Base-by-base conservation (phyloP, 2,113 vertebrate species). In the Naja naja region DNA sequence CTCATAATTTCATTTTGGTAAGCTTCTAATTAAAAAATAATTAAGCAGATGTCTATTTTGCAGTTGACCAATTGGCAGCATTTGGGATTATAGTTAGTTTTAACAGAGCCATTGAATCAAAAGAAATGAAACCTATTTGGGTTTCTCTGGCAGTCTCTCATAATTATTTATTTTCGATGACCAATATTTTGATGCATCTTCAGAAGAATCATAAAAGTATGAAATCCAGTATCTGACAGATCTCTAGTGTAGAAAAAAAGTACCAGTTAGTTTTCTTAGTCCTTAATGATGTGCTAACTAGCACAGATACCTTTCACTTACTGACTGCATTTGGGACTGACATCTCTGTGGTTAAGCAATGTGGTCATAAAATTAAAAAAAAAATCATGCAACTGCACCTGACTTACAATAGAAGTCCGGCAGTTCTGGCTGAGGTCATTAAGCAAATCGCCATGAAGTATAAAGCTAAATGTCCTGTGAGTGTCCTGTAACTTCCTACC, bases 131-230 rank as follows among this genome's bases (percentile, higher is more conserved):
- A 55, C 49, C 34, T 88, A 54, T 74, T 81, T 53, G 9, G 30
- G 49, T 81, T 54, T 81, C 34, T 69, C 27, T 49, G 43, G 27
- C 30, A 64, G n/a, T 20, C 18, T 34, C 49, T 34, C 56, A 89
- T 92, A 74, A 92, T 89, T 81, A 92, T 92, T 74, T 92, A 92
- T 92, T 88, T 53, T 39, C 47, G 20, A 27, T 23, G 22, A 22
- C 9, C 34, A 45, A 45, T 85, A 54, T 85, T 39, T n/a, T 43
- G 22, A 27, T 53, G 86, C n/a, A 43, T 88, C 23, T 74, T 25
- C 34, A 23, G 22, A 54, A 92, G 25, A 88, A 30, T 3, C 5
- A 22, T n/a, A 49, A 5, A 52, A 25, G 56, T 20, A n/a, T 69
- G 47, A 88, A 27, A 88, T 45, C 16, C 43, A 88, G 54, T 74